Evolutionary conservation across 1,140 invertebrate genomes (phyloP).

Genomic region (Drosophila kurseongensis): DNA sequence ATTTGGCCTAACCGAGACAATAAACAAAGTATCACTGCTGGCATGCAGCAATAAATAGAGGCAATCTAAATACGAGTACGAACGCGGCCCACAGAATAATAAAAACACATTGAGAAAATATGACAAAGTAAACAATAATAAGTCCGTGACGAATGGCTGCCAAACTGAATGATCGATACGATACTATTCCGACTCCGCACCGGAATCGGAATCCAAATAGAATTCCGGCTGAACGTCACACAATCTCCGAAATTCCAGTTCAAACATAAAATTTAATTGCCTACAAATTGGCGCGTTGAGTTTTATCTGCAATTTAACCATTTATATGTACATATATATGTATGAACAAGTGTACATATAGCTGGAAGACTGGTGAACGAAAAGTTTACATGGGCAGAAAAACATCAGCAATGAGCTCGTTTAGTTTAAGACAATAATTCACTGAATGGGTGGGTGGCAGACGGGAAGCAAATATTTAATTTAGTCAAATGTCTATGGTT

Average conservation of each 20-base stretch:
- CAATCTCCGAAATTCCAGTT: constrained; percentile 58
- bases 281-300: constrained; percentile 79
- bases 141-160: constrained; percentile 39
- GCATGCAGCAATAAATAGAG: constrained; percentile 74
- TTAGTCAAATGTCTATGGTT: constrained; percentile 56
- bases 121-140: constrained; percentile 79
- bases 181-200: constrained; percentile 8
- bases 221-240: constrained; percentile 24
- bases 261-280: constrained; percentile 75
- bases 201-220: neutral
- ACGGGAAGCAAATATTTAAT: constrained; percentile 72
- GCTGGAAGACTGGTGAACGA: neutral
- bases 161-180: constrained; percentile 54
- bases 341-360: neutral
- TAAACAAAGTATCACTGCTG: constrained; percentile 78
- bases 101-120: constrained; percentile 73
- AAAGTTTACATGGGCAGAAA: constrained; percentile 19
- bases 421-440: constrained; percentile 10
- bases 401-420: neutral
- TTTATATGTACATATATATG: constrained; percentile 16
- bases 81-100: constrained; percentile 40
- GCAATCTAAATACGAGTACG: constrained; percentile 40
- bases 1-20: constrained; percentile 73
- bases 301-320: constrained; percentile 73
- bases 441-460: constrained; percentile 22